Evolutionary conservation across 2,113 vertebrate species (phyloP).

Genomic region (Meleagris gallopavo): DNA sequence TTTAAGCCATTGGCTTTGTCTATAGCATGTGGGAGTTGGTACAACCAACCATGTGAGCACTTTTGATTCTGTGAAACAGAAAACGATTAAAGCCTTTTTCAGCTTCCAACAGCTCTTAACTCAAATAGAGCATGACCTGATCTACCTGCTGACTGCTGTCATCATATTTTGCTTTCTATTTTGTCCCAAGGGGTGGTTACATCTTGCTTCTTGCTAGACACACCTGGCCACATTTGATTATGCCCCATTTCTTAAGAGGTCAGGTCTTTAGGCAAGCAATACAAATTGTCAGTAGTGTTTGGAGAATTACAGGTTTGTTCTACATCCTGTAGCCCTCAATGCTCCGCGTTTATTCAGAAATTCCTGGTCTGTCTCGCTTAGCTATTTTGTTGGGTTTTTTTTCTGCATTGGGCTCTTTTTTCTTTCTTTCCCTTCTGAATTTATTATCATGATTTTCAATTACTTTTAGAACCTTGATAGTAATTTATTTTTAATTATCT

Average conservation of each 20-base stretch:
- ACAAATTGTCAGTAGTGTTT: slow-evolving; percentile 3
- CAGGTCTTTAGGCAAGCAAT: slow-evolving; percentile 36
- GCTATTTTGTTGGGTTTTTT: background rate
- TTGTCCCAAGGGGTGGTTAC: background rate
- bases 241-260: slow-evolving; percentile 46
- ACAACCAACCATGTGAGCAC: background rate
- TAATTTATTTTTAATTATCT: slow-evolving; percentile 71
- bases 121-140: slow-evolving; percentile 38
- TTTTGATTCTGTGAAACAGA: background rate
- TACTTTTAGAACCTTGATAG: slow-evolving; percentile 50
- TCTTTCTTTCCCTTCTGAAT: slow-evolving; percentile 33
- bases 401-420: background rate
- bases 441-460: slow-evolving; percentile 64
- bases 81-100: background rate
- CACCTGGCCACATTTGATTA: background rate
- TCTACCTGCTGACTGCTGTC: background rate
- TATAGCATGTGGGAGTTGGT: background rate
- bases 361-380: background rate
- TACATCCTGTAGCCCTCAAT: background rate
- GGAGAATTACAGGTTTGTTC: slow-evolving; percentile 32
- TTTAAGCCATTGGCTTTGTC: background rate
- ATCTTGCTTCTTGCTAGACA: background rate
- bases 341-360: background rate
- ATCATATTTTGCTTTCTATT: slow-evolving; percentile 15
- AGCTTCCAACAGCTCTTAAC: slow-evolving; percentile 5